These are phyloP conservation scores for Mus spretus DNA, from an alignment of 2,797 vertebrate species.

Conservation along the genomic window DNA sequence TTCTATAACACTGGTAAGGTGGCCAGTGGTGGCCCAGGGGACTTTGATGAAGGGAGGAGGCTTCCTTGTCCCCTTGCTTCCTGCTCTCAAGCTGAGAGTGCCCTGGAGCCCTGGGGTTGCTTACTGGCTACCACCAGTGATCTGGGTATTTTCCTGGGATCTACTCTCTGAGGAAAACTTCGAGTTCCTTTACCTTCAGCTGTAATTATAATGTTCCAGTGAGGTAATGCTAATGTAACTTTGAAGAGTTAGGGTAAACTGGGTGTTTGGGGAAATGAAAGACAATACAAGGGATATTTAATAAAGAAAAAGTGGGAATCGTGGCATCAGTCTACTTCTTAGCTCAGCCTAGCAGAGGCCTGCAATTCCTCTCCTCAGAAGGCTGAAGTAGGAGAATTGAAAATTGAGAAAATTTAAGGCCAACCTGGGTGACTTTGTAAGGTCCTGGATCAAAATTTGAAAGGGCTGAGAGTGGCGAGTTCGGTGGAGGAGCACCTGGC, in stretches of 20 bases:
- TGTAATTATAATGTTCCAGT: background rate
- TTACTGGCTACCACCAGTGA: background rate
- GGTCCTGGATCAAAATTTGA: background rate
- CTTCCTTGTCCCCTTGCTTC: background rate
- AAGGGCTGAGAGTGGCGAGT: background rate
- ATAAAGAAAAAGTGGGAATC: background rate
- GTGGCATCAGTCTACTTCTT: background rate
- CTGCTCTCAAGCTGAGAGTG: background rate
- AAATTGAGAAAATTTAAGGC: background rate
- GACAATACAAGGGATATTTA: conserved; percentile 27
- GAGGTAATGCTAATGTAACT: background rate
- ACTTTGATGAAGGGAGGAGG: background rate
- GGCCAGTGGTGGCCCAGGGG: background rate
- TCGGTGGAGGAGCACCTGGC: background rate
- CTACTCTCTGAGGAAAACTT: conserved; percentile 9
- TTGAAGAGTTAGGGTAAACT: background rate
- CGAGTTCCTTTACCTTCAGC: conserved; percentile 28
- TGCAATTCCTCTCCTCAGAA: background rate
- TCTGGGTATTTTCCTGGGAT: background rate
- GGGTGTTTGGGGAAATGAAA: background rate
- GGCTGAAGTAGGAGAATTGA: background rate
- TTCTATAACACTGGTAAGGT: conserved; percentile 97
- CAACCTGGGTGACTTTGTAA: background rate
- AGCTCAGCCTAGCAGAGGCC: background rate
- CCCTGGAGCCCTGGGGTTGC: background rate